A percentile compares a stretch with the other conserved stretches of the same genome.
Evolutionary conservation across 2,113 vertebrate genomes (phyloP).

Genomic region (Megalops atlanticus): DNA sequence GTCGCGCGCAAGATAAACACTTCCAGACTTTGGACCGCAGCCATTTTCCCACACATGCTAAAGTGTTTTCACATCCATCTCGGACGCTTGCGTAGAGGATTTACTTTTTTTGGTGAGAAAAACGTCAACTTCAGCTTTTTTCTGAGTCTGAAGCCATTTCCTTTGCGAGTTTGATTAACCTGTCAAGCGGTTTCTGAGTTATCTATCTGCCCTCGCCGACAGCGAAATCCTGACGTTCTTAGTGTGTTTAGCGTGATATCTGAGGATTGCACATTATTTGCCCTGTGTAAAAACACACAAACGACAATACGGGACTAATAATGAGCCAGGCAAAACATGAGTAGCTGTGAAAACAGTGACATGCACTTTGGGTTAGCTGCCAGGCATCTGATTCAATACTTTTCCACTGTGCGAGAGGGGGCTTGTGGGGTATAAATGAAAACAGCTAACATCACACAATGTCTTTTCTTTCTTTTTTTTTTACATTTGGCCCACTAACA

Average conservation of each 20-base stretch:
- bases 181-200: slow-evolving; percentile 31
- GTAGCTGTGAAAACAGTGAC: slow-evolving; percentile 26
- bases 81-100: slow-evolving; percentile 69
- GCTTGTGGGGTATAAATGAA: neutral
- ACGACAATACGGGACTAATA: neutral
- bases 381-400: slow-evolving; percentile 4
- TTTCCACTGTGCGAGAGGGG: slow-evolving; percentile 23
- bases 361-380: slow-evolving; percentile 16
- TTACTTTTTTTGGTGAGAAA: slow-evolving; percentile 59
- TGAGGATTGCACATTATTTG: neutral
- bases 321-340: neutral
- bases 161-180: slow-evolving; percentile 39
- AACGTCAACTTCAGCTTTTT: slow-evolving; percentile 60
- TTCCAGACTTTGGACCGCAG: slow-evolving; percentile 83
- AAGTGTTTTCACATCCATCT: slow-evolving; percentile 85
- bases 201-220: neutral
- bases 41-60: slow-evolving; percentile 89
- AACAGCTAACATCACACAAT: neutral
- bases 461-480: neutral
- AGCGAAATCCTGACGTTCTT: slow-evolving; percentile 1
- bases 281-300: neutral
- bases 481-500: neutral
- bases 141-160: slow-evolving; percentile 51
- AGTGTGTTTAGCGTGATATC: neutral
- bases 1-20: slow-evolving; percentile 77